Evolutionary conservation across 2,888 invertebrate genomes (phyloP).

Genomic region (Rhamnusium bicolor): DNA sequence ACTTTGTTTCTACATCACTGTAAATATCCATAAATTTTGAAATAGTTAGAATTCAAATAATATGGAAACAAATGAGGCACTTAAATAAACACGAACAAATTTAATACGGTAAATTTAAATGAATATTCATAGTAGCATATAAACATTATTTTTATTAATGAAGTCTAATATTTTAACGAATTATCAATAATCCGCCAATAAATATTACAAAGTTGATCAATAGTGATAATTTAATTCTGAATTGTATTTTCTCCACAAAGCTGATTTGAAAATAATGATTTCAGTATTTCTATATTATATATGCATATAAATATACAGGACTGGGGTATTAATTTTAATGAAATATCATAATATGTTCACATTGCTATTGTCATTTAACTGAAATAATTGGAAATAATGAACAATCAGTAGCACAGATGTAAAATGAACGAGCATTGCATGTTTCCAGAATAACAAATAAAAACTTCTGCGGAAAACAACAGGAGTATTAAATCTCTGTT

Average conservation of each 20-base stretch:
- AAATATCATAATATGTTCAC: slow-evolving; percentile 24
- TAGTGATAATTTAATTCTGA: slow-evolving; percentile 5
- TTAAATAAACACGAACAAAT: background rate
- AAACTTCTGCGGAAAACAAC: slow-evolving; percentile 22
- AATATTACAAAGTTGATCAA: slow-evolving; percentile 10
- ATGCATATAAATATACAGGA: background rate
- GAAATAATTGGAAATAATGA: slow-evolving; percentile 29
- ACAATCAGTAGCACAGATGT: slow-evolving; percentile 16
- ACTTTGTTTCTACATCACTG: background rate
- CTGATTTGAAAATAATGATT: slow-evolving; percentile 28
- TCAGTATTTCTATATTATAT: slow-evolving; percentile 8
- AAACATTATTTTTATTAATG: background rate
- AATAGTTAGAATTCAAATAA: background rate
- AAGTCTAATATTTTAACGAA: slow-evolving; percentile 19
- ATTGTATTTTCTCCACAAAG: background rate
- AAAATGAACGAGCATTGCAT: background rate
- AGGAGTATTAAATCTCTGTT: slow-evolving; percentile 20
- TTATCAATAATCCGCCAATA: slow-evolving; percentile 18
- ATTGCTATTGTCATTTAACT: slow-evolving; percentile 26
- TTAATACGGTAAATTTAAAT: background rate
- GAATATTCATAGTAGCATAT: background rate
- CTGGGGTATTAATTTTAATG: slow-evolving; percentile 32
- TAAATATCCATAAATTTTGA: background rate
- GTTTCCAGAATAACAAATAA: slow-evolving; percentile 2
- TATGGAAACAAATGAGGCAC: background rate